A percentile compares a stretch with the other conserved stretches of the same genome.
Evolutionary conservation across 2,113 vertebrate genomes (phyloP).

Genomic region (Chloroceryle aenea): DNA sequence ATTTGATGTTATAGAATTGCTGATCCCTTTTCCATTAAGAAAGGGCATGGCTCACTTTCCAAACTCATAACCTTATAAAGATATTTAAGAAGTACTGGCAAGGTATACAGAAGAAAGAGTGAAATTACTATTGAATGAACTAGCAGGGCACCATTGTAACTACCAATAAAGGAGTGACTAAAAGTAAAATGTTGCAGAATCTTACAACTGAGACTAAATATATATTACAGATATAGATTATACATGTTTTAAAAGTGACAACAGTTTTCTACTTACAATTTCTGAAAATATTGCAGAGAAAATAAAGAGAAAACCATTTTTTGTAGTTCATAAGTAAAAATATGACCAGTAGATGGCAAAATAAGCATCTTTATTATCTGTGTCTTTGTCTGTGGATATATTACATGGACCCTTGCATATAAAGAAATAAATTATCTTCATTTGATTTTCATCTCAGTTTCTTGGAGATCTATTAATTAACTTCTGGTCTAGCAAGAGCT

Average conservation of each 20-base stretch:
- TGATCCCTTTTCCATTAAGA: slow-evolving; percentile 18
- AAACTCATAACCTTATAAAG: neutral
- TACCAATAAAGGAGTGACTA: neutral
- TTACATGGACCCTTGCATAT: neutral
- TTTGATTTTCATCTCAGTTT: neutral
- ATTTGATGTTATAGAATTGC: slow-evolving; percentile 10
- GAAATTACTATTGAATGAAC: neutral
- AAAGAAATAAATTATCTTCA: neutral
- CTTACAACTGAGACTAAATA: neutral
- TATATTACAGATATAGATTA: neutral
- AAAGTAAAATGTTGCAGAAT: neutral
- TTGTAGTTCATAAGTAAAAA: neutral
- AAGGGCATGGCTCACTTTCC: neutral
- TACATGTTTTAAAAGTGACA: neutral
- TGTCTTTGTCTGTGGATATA: neutral
- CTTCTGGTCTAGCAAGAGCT: neutral
- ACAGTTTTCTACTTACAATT: neutral
- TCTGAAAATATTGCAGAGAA: neutral
- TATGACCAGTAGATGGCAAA: neutral
- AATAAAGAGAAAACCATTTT: neutral
- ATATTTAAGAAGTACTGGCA: neutral
- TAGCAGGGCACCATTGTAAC: neutral
- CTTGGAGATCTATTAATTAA: neutral
- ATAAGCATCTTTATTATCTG: neutral
- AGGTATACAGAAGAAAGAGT: neutral